Base-by-base conservation (phyloP, 2,797 vertebrate genomes). In the Enteromius unitaeniatus region DNA sequence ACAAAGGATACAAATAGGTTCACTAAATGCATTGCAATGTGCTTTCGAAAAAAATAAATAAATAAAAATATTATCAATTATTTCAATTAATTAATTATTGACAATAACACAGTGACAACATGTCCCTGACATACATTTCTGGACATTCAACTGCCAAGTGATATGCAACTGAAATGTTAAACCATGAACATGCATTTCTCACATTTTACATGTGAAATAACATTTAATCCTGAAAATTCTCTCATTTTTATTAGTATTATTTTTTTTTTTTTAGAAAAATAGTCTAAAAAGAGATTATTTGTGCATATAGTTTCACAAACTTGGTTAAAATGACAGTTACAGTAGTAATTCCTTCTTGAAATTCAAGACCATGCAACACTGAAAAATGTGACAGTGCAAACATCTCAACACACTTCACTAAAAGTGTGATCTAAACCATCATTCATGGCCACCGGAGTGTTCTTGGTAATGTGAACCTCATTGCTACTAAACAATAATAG, bases 321-420 rank as follows among this genome's bases (percentile, higher is more conserved):
- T 60, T 42, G 6, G 47, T 17, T 34, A 34, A 65, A 31, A 65
- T 4, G 34, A 17, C 7, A 19, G 17, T 65, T 1, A 64, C 21
- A 70, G 2, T 4, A 37, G 13, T 62, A 28, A 77, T 62, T 28
- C 15, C 9, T 23, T 73, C 15, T 53, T 73, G 6, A 37, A 81
- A 49, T 49, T 45, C 37, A 17, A 47, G 76, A 78, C 26, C 6
- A 64, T 26, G 14, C 28, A 15, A 47, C 19, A 37, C 14, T 65
- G 15, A 4, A 21, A 64, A 81, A 81, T 49, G 4, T n/a, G 2
- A 72, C 76, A 62, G 76, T 80, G 67, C 45, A 74, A 60, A 72
- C 58, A 83, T 42, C 26, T 31, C 58, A 8, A 62, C 47, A 70
- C 77, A 86, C 74, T 87, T 87, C 74, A 84, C 40, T 81, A 58